Conservation (phyloP, 2,113 vertebrate genomes). For the Campylomormyrus numenius region DNA sequence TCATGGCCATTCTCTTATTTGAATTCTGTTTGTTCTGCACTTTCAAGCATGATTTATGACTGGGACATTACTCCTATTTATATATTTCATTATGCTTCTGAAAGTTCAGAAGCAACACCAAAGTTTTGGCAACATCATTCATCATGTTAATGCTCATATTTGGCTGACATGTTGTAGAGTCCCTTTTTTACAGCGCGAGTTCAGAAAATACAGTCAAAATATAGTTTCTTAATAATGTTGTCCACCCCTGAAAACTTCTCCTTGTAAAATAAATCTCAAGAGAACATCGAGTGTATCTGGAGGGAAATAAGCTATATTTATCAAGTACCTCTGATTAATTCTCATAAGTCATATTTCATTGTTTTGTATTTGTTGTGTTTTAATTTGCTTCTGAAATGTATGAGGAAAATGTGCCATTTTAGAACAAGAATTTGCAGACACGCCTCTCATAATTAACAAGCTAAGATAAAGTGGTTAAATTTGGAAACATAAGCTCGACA, state of each 20-base stretch:
- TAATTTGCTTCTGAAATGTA: neutral
- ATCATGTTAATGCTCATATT: slow-evolving; percentile 17
- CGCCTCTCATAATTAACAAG: neutral
- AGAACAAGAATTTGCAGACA: neutral
- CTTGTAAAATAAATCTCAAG: neutral
- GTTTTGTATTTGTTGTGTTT: neutral
- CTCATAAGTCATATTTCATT: neutral
- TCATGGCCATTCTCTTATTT: slow-evolving; percentile 20
- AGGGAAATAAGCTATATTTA: neutral
- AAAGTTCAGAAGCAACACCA: slow-evolving; percentile 21
- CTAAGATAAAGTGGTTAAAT: neutral
- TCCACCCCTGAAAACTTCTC: neutral
- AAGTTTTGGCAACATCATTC: slow-evolving; percentile 19
- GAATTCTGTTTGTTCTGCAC: slow-evolving; percentile 20
- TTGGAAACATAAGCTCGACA: neutral
- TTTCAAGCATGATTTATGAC: slow-evolving; percentile 26
- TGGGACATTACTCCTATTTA: slow-evolving; percentile 17
- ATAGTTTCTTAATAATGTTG: slow-evolving; percentile 14
- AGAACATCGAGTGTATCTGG: neutral
- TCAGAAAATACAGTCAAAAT: neutral
- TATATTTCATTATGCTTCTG: neutral
- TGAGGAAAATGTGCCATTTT: neutral
- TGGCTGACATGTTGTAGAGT: neutral
- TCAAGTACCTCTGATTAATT: neutral
- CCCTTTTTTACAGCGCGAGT: neutral